phyloP scores from a whole-genome alignment of 92 coral and sea anemone species.

The Umimayanthus kanabou region DNA sequence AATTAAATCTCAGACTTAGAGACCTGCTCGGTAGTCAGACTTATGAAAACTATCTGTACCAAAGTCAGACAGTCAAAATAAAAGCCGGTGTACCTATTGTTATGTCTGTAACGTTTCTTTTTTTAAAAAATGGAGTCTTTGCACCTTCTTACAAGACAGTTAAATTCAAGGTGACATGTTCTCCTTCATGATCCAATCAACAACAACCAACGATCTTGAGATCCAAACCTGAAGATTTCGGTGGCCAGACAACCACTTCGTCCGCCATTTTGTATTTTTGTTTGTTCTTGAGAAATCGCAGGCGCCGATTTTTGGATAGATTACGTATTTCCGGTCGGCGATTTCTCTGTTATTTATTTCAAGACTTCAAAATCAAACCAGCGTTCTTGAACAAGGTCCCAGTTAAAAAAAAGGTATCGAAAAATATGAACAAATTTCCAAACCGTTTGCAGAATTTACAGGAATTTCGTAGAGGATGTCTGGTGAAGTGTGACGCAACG shows the following conservation, averaged over 20 bases:
- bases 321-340: neutral
- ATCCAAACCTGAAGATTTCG: neutral
- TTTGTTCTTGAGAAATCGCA: constrained; percentile 39
- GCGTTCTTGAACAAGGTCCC: neutral
- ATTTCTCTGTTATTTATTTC: too few relatives aligned
- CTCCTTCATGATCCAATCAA: neutral
- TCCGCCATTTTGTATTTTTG: constrained; percentile 37
- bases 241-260: neutral
- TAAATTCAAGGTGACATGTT: neutral
- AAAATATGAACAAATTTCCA: neutral
- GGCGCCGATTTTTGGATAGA: neutral
- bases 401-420: neutral
- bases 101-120: neutral
- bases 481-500: neutral
- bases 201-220: neutral
- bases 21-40: neutral
- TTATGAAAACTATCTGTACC: neutral
- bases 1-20: neutral
- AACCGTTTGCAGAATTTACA: neutral
- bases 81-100: neutral
- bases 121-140: neutral
- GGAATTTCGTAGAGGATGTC: neutral
- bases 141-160: neutral
- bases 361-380: neutral
- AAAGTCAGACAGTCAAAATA: neutral